Evolutionary conservation across 2,113 vertebrate species (phyloP), one percentile per base, ranked within the genome.

Genomic region (Mus musculus): DNA sequence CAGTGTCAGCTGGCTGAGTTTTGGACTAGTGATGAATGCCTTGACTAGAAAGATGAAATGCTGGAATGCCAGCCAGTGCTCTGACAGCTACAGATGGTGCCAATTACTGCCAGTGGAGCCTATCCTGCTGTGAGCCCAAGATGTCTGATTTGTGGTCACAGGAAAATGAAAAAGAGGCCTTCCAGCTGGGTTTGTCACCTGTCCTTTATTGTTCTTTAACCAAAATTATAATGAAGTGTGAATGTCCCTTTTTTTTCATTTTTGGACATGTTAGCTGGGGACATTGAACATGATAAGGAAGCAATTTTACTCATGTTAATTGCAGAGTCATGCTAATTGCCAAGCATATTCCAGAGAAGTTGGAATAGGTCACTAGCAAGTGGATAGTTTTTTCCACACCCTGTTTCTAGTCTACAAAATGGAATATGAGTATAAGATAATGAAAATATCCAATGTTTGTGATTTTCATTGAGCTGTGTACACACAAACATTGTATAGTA

Each of bases 51-150:
- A 98, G 98, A 99, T 98, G 98, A 99, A 98, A 99, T 99, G 98
- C 98, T 98, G 98, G 98, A 98, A 98, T 98, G 98, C 98, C 98
- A 98, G 98, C 98, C 98, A 98, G 97, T 97, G 97, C 96, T 98
- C 98, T 99, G 99, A 99, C 99, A 99, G 98, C 99, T 99, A 99
- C 99, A 99, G 99, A 99, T 99, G 99, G 99, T 99, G 98, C 99
- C 99, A 99, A 99, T 99, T 99, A 99, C 98, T 98, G 98, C 98
- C 98, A 98, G 98, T 98, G 98, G 98, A 98, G 98, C 98, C 98
- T 98, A 98, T 98, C 97, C 98, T 98, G 98, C 99, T 98, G 98
- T 96, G 98, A 98, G 98, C 98, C 98, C 98, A 98, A 98, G 98
- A 98, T 98, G 98, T 98, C 98, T 99, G 98, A 99, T 99, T 98